These are phyloP conservation scores for Ctenicera cuprea DNA, from an alignment of 2,888 invertebrate genomes.

Conservation along the genomic window DNA sequence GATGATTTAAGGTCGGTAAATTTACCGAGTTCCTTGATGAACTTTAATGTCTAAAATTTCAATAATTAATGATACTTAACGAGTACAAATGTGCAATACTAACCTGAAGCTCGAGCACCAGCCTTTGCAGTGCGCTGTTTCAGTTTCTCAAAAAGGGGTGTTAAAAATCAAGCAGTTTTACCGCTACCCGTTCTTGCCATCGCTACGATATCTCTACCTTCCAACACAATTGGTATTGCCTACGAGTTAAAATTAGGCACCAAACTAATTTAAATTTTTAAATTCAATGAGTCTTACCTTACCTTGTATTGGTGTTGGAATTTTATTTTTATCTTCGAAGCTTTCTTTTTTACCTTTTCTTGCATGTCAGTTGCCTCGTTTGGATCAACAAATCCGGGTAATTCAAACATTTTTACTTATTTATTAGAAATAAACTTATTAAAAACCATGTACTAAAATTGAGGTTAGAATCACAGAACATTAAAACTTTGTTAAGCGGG, in stretches of 20 bases:
- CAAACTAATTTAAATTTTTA: too few species aligned
- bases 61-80: too few species aligned
- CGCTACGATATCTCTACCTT: constrained; percentile 97
- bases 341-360: constrained; percentile 73
- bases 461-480: too few species aligned
- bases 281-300: constrained; percentile 90
- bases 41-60: constrained; percentile 88
- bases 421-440: too few species aligned
- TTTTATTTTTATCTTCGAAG: constrained; percentile 86
- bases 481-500: too few species aligned
- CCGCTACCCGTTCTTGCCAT: constrained; percentile 99
- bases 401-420: constrained; percentile 60
- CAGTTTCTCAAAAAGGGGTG: constrained; percentile 95
- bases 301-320: constrained; percentile 98
- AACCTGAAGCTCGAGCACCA: constrained; percentile 92
- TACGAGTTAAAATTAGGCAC: constrained; percentile 70
- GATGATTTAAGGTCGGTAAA: constrained; percentile 91
- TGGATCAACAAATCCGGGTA: constrained; percentile 69
- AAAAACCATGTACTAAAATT: too few species aligned
- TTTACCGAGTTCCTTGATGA: constrained; percentile 94
- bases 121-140: constrained; percentile 82
- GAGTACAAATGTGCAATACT: too few species aligned
- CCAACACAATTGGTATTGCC: constrained; percentile 94
- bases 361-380: constrained; percentile 58
- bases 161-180: constrained; percentile 98